Evolutionary conservation across 1,140 invertebrate genomes (phyloP).

Genomic region (Nixonia krombeini): DNA sequence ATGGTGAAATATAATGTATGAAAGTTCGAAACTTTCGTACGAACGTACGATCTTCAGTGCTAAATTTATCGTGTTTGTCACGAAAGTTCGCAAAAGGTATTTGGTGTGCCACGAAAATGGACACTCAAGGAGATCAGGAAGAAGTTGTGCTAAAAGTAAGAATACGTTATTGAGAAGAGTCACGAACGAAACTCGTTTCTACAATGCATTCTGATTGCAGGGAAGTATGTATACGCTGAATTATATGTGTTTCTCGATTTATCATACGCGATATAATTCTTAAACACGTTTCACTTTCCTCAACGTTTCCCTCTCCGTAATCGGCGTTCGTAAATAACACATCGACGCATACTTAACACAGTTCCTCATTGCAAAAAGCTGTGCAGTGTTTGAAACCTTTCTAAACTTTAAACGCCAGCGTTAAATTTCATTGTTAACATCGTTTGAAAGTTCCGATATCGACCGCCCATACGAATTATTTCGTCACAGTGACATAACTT

Average conservation of each 20-base stretch:
- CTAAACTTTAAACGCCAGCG: no score
- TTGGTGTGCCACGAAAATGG: constrained; percentile 24
- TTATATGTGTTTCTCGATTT: not conserved
- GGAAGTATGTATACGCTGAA: not conserved
- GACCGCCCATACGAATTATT: no score
- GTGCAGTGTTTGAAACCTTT: no score
- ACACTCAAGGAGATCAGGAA: constrained; percentile 58
- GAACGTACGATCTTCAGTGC: not conserved
- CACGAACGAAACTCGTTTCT: constrained; percentile 18
- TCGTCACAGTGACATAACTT: no score
- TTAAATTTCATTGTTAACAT: no score
- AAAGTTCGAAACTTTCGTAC: not conserved
- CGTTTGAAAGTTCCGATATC: no score
- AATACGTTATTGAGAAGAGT: constrained; percentile 23
- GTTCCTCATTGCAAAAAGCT: no score
- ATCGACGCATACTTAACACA: no score
- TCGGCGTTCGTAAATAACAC: not conserved
- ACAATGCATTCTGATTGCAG: not conserved
- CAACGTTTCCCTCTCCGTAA: not conserved
- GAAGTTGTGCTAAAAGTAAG: constrained; percentile 12
- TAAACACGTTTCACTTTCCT: not conserved
- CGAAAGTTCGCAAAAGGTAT: constrained; percentile 40
- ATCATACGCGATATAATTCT: not conserved
- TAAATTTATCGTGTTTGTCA: not conserved
- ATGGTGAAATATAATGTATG: no score